phyloP scores from a whole-genome alignment of 2,888 invertebrate genomes.

The Acholoe squamosa region DNA sequence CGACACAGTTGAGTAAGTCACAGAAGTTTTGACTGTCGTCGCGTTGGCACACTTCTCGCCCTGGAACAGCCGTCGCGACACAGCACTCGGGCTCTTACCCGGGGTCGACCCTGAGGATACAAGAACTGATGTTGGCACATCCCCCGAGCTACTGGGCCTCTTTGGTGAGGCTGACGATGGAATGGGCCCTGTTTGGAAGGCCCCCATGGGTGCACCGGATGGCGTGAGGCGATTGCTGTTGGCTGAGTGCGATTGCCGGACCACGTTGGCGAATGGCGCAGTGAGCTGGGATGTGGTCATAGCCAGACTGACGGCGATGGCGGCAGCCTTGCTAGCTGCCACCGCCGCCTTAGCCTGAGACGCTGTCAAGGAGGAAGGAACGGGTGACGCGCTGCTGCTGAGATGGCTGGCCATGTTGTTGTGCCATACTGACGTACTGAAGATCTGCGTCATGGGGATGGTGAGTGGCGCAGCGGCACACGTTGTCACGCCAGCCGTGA shows the following conservation, averaged over 20 bases:
- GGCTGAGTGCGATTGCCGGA: slow-evolving; percentile 49
- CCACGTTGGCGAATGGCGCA: slow-evolving; percentile 57
- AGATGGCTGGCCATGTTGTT: slow-evolving; percentile 70
- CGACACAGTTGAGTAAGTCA: slow-evolving; percentile 76
- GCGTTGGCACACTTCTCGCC: slow-evolving; percentile 3
- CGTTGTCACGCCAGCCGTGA: background rate
- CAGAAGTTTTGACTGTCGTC: slow-evolving; percentile 86
- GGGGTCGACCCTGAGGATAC: background rate
- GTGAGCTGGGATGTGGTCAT: slow-evolving; percentile 49
- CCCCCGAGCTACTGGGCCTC: slow-evolving; percentile 10
- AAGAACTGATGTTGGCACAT: background rate
- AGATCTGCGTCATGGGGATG: slow-evolving; percentile 61
- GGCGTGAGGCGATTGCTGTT: slow-evolving; percentile 11
- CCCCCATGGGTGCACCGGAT: background rate
- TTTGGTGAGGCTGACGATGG: slow-evolving; percentile 46
- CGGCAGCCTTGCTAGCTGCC: background rate
- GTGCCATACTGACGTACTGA: slow-evolving; percentile 68
- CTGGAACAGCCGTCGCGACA: slow-evolving; percentile 61
- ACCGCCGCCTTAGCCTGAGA: slow-evolving; percentile 42
- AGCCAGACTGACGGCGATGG: background rate
- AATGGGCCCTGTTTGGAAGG: slow-evolving; percentile 27
- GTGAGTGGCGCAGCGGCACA: background rate
- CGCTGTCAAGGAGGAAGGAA: slow-evolving; percentile 32
- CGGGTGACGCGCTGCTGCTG: slow-evolving; percentile 29
- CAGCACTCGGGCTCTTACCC: slow-evolving; percentile 39